These are phyloP conservation scores for Cephus nigrinus DNA, from an alignment of 2,888 invertebrate genomes.

Conservation along the genomic window DNA sequence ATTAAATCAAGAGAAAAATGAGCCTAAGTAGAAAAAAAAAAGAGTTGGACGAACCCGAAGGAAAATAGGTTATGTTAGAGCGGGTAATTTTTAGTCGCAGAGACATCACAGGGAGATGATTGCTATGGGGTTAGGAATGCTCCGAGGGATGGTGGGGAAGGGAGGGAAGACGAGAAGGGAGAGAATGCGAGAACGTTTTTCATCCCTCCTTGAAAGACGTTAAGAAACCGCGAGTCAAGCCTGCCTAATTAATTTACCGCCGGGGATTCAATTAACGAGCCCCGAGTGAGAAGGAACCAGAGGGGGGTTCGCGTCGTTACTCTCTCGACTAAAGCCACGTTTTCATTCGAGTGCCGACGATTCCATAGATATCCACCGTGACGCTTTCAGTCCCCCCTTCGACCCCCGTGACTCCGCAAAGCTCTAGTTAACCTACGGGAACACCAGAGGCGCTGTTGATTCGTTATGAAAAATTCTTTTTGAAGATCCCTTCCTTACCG, in stretches of 20 bases:
- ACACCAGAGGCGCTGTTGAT: background rate
- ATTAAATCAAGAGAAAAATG: background rate
- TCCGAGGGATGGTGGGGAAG: background rate
- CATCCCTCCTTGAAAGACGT: constrained; percentile 11
- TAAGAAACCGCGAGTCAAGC: constrained; percentile 27
- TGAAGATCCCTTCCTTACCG: background rate
- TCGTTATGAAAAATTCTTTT: background rate
- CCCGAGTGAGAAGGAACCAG: constrained; percentile 3
- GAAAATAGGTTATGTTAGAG: background rate
- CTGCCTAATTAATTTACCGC: constrained; percentile 33
- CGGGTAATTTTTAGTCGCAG: background rate
- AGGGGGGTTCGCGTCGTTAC: background rate
- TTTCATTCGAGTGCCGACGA: background rate
- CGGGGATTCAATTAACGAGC: constrained; percentile 33
- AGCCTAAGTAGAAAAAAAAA: background rate
- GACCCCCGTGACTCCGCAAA: background rate
- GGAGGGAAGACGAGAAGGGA: background rate
- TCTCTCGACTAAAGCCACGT: background rate
- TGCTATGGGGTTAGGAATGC: background rate
- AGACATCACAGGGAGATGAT: background rate
- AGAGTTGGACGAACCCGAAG: background rate
- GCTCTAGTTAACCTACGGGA: background rate
- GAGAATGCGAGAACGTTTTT: background rate
- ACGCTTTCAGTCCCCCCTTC: background rate
- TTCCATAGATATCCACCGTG: background rate